These are phyloP conservation scores for Megamerina dolium DNA, from an alignment of 2,888 invertebrate species.

Conservation along the genomic window DNA sequence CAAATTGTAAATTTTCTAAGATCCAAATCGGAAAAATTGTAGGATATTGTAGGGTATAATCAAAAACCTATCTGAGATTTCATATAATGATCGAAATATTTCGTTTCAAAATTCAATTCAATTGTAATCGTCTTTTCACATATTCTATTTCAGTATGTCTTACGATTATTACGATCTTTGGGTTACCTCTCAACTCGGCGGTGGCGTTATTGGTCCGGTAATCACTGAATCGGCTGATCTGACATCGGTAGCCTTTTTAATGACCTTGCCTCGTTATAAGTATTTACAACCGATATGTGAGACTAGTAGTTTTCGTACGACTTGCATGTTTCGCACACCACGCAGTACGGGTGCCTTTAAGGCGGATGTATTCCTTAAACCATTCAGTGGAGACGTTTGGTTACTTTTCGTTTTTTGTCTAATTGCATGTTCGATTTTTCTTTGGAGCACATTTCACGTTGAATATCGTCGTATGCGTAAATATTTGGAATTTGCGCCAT, in stretches of 20 bases:
- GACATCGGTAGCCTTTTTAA: conserved; percentile 24
- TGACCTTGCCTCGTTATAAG: conserved; percentile 24
- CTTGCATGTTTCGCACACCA: conserved; percentile 57
- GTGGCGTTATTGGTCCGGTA: conserved; percentile 38
- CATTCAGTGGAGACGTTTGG: conserved; percentile 57
- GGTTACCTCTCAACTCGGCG: conserved; percentile 32
- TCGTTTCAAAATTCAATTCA: neutral
- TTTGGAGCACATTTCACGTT: conserved; percentile 42
- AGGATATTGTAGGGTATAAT: no score
- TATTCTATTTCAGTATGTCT: conserved; percentile 21
- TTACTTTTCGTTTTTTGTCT: conserved; percentile 47
- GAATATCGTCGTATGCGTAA: conserved; percentile 28
- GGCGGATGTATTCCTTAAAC: conserved; percentile 55
- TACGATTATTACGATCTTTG: conserved; percentile 27
- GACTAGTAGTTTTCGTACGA: conserved; percentile 38
- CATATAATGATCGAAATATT: neutral
- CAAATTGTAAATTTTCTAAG: no score
- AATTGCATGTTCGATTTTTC: conserved; percentile 34
- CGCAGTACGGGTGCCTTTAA: conserved; percentile 53
- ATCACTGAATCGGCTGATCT: conserved; percentile 31
- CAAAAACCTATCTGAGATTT: neutral
- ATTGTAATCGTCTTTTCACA: no score
- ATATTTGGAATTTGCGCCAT: conserved; percentile 32
- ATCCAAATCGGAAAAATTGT: no score
- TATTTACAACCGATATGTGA: conserved; percentile 22